These are phyloP conservation scores for Sesamia inferens DNA, from an alignment of 2,888 invertebrate genomes.

Conservation along the genomic window DNA sequence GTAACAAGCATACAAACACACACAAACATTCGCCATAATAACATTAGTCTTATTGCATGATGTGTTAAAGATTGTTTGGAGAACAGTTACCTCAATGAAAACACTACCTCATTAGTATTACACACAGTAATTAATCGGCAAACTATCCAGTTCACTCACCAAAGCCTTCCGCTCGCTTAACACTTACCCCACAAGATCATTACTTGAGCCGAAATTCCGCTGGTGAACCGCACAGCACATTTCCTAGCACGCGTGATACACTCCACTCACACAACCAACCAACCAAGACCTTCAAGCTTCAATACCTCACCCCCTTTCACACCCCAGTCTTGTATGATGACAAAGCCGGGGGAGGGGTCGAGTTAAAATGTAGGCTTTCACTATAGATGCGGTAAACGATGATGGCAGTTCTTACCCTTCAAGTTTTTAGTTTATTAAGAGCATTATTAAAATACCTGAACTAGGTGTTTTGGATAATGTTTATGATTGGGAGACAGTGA, in stretches of 20 bases:
- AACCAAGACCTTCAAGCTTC: constrained; percentile 26
- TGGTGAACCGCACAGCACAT: constrained; percentile 54
- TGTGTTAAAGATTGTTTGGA: neutral
- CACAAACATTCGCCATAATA: too few relatives aligned
- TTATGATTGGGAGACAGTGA: constrained; percentile 8
- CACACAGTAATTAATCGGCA: neutral
- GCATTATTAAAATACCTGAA: constrained; percentile 59
- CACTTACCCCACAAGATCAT: constrained; percentile 45
- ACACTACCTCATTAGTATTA: neutral
- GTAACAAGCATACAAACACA: too few relatives aligned
- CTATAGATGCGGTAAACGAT: constrained; percentile 41
- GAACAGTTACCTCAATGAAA: too few relatives aligned
- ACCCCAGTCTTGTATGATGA: neutral
- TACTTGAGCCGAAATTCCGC: constrained; percentile 62
- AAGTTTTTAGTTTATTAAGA: constrained; percentile 60
- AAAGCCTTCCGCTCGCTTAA: constrained; percentile 13
- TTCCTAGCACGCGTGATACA: constrained; percentile 54
- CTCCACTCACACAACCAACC: constrained; percentile 34
- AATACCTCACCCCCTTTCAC: constrained; percentile 6
- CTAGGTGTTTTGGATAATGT: constrained; percentile 45
- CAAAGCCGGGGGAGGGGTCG: constrained; percentile 4
- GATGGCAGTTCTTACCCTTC: constrained; percentile 39
- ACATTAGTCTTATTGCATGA: neutral
- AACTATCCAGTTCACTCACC: neutral
- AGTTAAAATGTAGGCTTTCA: constrained; percentile 16